Percentiles rank a stretch among this genome's conserved stretches.
Evolutionary conservation across 2,888 invertebrate genomes (phyloP).

Genomic region (Hydrotaea diabolus): DNA sequence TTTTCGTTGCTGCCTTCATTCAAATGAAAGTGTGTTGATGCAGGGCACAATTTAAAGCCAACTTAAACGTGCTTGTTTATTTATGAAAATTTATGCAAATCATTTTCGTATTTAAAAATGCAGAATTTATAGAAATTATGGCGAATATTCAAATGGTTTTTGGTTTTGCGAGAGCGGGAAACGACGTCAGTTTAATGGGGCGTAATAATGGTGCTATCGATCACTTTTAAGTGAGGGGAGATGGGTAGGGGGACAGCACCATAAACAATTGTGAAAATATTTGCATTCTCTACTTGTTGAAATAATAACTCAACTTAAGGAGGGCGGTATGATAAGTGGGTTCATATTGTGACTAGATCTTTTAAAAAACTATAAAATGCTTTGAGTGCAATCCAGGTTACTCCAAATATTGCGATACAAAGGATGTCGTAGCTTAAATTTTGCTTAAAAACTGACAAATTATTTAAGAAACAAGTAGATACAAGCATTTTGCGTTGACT

Average conservation of each 20-base stretch:
- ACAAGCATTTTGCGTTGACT: no score
- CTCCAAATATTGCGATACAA: no score
- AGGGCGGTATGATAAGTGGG: no score
- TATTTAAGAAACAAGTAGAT: no score
- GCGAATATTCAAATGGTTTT: not conserved
- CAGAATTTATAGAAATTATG: constrained; percentile 2
- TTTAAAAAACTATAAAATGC: no score
- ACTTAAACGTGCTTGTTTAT: not conserved
- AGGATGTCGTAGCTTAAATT: no score
- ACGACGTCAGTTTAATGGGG: not conserved
- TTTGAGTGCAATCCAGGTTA: no score
- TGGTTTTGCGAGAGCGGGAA: not conserved
- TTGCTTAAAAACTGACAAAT: no score
- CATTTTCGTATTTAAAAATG: constrained; percentile 6
- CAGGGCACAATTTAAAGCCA: not conserved
- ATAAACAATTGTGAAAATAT: not conserved
- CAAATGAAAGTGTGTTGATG: constrained; percentile 4
- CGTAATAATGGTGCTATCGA: constrained; percentile 60
- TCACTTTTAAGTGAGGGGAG: not conserved
- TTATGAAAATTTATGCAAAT: constrained; percentile 22
- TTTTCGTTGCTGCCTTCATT: not conserved
- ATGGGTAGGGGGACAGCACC: not conserved
- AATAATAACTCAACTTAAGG: no score
- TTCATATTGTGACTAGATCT: no score
- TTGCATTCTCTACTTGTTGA: no score